Evolutionary conservation across 2,888 invertebrate species (phyloP), one percentile per base, ranked within the genome.

Genomic region (Hypselothyrea guttata): DNA sequence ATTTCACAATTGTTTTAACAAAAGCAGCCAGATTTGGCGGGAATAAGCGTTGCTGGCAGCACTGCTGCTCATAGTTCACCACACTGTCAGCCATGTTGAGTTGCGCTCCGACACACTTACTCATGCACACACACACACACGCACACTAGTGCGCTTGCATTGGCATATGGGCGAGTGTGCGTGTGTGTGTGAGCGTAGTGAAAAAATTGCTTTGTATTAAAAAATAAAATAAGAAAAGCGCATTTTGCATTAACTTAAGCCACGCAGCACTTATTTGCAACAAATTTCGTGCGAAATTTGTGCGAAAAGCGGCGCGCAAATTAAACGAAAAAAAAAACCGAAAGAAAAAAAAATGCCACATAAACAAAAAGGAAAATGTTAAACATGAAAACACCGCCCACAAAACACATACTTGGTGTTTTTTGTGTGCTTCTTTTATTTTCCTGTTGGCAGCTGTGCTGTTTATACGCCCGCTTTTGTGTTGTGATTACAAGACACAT

Each of bases 1-100:
- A 1, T 30, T 22, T 9, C 49, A 7, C 49, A n/a, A 9, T 12
- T n/a, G n/a, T n/a, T n/a, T n/a, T n/a, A n/a, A n/a, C n/a, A n/a
- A n/a, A n/a, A n/a, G n/a, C n/a, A n/a, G n/a, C n/a, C n/a, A n/a
- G n/a, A n/a, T n/a, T n/a, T n/a, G n/a, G n/a, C n/a, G n/a, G n/a
- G n/a, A n/a, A n/a, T n/a, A n/a, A n/a, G n/a, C n/a, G n/a, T n/a
- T n/a, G n/a, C n/a, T n/a, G 53, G 47, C 66, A 61, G 37, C 68
- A 61, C 56, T 60, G 52, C 51, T 52, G 47, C 48, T 49, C n/a
- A 49, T 27, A 67, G 71, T 44, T 55, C 78, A 76, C 78, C 75
- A 75, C 63, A 60, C 55, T 77, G 84, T 83, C 77, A 77, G 77
- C 77, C 84, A 77, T 77, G 77, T 77, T 77, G 84, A 77, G 81